Evolutionary conservation across 2,797 vertebrate species (phyloP), one percentile per base, ranked within the genome.

Genomic region (Tinamus major): DNA sequence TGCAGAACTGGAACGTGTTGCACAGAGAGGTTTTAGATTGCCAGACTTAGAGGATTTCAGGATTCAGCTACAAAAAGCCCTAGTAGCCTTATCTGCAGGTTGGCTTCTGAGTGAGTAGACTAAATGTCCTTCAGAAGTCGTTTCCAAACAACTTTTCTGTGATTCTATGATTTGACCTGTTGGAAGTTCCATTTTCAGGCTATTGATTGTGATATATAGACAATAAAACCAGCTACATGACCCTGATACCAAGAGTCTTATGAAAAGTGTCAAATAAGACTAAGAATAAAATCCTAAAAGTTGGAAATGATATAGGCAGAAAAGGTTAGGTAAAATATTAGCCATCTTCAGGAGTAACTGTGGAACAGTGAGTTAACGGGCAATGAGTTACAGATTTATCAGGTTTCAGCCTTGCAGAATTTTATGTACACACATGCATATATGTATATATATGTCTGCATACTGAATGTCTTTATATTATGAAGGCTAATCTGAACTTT

Each of bases 91-190:
- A 31, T n/a, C 35, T 49, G 6, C 37, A 42, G 23, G 21, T 31
- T 62, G 33, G 68, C 31, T 18, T 75, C 46, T 42, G 7, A 41
- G 29, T 42, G 7, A 41, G 29, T 11, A 6, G 26, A 10, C 35
- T 59, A 15, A 41, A 51, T 33, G 70, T 58, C 21, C 65, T 80
- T 35, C 65, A 42, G 39, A 58, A 9, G 23, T 55, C 42, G 7
- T 26, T 33, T 86, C 71, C 23, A 59, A 7, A 1, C 18, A 74
- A 10, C 24, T 83, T 71, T 77, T 7, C 37, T 81, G 23, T 58
- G 18, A 5, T 58, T 62, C 46, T 55, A 0, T 48, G 23, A 11
- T 65, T 15, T 74, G n/a, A 42, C 1, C 0, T 15, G 6, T 51
- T 27, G 27, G 24, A 90, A 87, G 17, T 13, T 56, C 41, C 48